These are phyloP conservation scores for Mesorhabditis spiculigera DNA, from an alignment of 2,888 invertebrate species.

Conservation along the genomic window DNA sequence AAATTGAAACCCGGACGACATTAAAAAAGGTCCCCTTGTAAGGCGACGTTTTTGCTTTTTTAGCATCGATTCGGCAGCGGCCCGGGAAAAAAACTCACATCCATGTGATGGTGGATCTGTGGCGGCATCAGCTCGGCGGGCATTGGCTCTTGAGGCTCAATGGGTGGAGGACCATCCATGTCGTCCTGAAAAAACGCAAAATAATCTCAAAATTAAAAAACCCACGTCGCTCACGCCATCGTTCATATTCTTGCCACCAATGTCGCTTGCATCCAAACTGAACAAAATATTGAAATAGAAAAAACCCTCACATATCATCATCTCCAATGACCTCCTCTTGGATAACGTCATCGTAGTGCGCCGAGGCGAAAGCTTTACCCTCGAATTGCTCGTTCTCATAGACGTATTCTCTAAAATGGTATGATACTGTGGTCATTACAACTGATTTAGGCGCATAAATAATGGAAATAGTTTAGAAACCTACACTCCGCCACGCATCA, in stretches of 20 bases:
- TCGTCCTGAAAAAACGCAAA: background rate
- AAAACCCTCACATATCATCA: background rate
- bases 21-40: background rate
- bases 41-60: too few species aligned
- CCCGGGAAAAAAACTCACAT: too few species aligned
- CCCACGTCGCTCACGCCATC: background rate
- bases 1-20: background rate
- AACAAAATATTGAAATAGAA: too few species aligned
- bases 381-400: background rate
- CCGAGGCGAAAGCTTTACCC: background rate
- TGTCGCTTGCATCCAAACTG: background rate
- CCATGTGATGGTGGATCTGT: background rate
- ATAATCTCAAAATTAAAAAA: background rate
- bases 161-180: background rate
- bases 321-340: slow-evolving; percentile 1
- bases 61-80: too few species aligned
- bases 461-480: background rate
- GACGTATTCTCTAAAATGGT: background rate
- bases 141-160: background rate
- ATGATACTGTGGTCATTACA: too few species aligned
- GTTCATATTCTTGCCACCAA: background rate
- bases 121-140: slow-evolving; percentile 1
- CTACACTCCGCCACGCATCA: background rate
- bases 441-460: too few species aligned
- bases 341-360: background rate